Evolutionary conservation across 2,797 vertebrate genomes (phyloP), one percentile per base, ranked within the genome.

Genomic region (Ceryle rudis): DNA sequence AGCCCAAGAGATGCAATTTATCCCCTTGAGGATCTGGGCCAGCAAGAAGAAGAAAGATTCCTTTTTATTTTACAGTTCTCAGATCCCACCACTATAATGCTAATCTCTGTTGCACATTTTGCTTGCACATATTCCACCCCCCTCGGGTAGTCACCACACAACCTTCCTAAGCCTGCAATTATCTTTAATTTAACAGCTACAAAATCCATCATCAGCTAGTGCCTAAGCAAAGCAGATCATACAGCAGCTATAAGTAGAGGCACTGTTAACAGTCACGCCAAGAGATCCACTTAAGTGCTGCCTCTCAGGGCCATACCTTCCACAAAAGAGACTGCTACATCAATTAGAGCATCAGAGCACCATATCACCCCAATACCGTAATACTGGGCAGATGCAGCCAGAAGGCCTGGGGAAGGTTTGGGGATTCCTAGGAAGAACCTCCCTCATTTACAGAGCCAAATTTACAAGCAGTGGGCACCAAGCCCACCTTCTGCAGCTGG

Each of bases 141-240:
- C 21, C 58, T 83, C 79, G 19, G 54, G 46, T 35, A 95, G 87
- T 94, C 90, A 86, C 87, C 87, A 90, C 91, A 93, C 80, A 88
- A 54, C 77, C 62, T 70, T 95, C 65, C 77, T 86, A 75, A 93
- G 80, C 82, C 86, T 93, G 86, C 88, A 94, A 89, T 95, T 95
- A 86, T 70, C 88, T 86, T 81, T 41, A 82, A 81, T 92, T 93
- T 66, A 74, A 58, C 85, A 89, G 86, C 72, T 75, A 71, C 90
- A 73, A 71, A 89, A 72, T 89, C 90, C 80, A 86, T 66, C 58
- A 2, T 6, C 89, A 93, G 74, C 47, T 4, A 46, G 28, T 23
- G 57, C 84, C 73, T 58, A 23, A 91, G 82, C 73, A 86, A 74
- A 96, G 94, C 80, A 89, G 66, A 90, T 78, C 58, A 58, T 10